Base-by-base conservation (phyloP, 2,888 invertebrate species). In the Lepidonotus clava region DNA sequence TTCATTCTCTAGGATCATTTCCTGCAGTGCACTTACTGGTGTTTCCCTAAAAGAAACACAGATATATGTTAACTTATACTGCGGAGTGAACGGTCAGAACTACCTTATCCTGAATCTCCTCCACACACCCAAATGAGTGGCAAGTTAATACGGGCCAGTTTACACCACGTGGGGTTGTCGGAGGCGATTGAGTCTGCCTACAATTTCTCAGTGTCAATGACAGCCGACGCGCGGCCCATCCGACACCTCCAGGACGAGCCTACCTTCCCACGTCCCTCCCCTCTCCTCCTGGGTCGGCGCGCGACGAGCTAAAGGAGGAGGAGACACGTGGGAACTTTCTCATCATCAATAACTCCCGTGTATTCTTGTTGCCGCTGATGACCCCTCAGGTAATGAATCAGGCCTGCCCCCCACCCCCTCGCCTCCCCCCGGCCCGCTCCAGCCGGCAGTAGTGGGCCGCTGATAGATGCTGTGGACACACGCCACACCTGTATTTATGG, bases 281-380 rank as follows among this genome's bases (percentile, higher is more conserved):
- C 18, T 32, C 61, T 61, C 61, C 61, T 1, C 61, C 61, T 32
- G 14, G 21, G 8, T 46, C 46, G 2, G 28, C 28, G 28, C 28
- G 28, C 61, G 28, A n/a, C n/a, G n/a, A n/a, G n/a, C n/a, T 28
- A 61, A 32, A 61, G 28, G 28, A 61, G 61, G 28, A 1, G n/a
- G 61, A n/a, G n/a, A 61, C 61, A 61, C 61, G 61, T 61, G 61
- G 24, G 2, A 61, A 61, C 61, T 76, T 76, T 76, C 76, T 76
- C 76, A 76, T 40, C 76, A 76, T 76, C 76, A 76, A 76, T 76
- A 76, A 76, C 40, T 40, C 38, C 11, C 76, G 76, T 38, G 38
- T 76, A 76, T 76, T 76, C 76, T 76, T 76, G 18, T 28, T 14
- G 61, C 28, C 61, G 24, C 61, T 61, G 61, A 61, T 61, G 61